Evolutionary conservation across 2,113 vertebrate genomes (phyloP).

Genomic region (Cyphomyrus plagiostoma): DNA sequence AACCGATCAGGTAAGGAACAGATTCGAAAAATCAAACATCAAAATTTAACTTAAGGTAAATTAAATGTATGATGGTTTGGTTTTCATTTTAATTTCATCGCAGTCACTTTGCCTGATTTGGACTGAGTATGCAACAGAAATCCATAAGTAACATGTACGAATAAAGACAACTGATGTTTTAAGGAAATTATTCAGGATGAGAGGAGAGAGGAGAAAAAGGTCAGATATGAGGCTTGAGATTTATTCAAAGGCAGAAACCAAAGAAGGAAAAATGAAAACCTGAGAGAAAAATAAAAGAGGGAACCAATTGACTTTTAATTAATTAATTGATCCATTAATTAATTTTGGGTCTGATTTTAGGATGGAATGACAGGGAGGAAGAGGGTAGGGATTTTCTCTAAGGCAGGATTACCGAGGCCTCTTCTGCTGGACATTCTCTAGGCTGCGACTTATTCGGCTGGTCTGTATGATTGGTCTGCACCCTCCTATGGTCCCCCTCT

Average conservation of each 20-base stretch:
- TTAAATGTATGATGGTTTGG: slow-evolving; percentile 60
- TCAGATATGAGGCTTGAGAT: slow-evolving; percentile 55
- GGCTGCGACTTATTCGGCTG: not conserved
- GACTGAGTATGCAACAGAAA: slow-evolving; percentile 68
- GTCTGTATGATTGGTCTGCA: not conserved
- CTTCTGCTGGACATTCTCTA: not conserved
- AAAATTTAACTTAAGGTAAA: slow-evolving; percentile 69
- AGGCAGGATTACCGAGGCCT: slow-evolving; percentile 32
- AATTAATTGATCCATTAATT: slow-evolving; percentile 64
- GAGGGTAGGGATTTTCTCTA: slow-evolving; percentile 45
- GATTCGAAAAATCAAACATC: slow-evolving; percentile 63
- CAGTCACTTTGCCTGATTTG: slow-evolving; percentile 47
- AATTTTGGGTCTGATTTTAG: slow-evolving; percentile 53
- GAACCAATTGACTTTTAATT: slow-evolving; percentile 56
- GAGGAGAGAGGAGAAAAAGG: slow-evolving; percentile 49
- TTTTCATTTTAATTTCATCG: slow-evolving; percentile 35
- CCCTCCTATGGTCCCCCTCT: not conserved
- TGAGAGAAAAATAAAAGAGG: slow-evolving; percentile 54
- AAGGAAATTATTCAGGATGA: slow-evolving; percentile 71
- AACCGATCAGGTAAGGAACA: slow-evolving; percentile 65
- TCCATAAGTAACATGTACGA: slow-evolving; percentile 68
- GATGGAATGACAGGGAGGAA: slow-evolving; percentile 58
- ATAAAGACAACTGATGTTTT: slow-evolving; percentile 72
- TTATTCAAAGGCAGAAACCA: slow-evolving; percentile 65
- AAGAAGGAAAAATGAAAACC: slow-evolving; percentile 55